Base-by-base conservation (phyloP, 2,888 invertebrate genomes). In the Lamproptera curius region DNA sequence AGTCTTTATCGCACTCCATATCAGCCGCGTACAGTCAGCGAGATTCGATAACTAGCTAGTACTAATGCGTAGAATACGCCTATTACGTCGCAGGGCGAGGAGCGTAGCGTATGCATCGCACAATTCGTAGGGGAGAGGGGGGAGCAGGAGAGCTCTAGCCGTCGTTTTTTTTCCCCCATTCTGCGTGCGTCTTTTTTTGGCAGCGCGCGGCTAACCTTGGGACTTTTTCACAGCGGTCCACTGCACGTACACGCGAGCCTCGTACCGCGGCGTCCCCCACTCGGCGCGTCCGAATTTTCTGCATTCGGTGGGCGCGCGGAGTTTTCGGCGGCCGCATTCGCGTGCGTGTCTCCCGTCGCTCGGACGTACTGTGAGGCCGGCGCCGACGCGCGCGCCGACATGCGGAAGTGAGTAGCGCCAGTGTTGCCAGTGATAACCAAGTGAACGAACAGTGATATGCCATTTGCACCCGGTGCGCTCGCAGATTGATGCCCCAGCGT, bases 121-220 rank as follows among this genome's bases (percentile, higher is more conserved):
- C 76, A 76, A 70, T 69, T 20, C 9, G 59, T 65, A 63, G 65
- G 64, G 61, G 63, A 65, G 64, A 57, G 26, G 68, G 70, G 58
- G 60, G 63, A 74, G 20, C 20, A 72, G 81, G 79, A 73, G 84
- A 73, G 77, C 75, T 80, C 81, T 82, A 78, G 79, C 81, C 78
- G 74, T 82, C 82, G 79, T 84, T 81, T 82, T 67, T 84, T 77
- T 11, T 31, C 31, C n/a, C 13, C n/a, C 74, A 82, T 84, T 83
- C 82, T 79, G 86, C 80, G 83, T 83, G 83, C 81, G 86, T 86
- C 87, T 87, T 87, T 86, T 87, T 87, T 87, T 84, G 87, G 86
- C 86, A 85, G 72, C 85, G 84, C 82, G 82, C 76, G 79, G 10
- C 78, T 86, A 85, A 85, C 86, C 87, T 87, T 87, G 87, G 80